A percentile compares a stretch with the other conserved stretches of the same genome.
These are phyloP conservation scores for Rutilus rutilus DNA, from an alignment of 2,113 vertebrate species.

Conservation along the genomic window DNA sequence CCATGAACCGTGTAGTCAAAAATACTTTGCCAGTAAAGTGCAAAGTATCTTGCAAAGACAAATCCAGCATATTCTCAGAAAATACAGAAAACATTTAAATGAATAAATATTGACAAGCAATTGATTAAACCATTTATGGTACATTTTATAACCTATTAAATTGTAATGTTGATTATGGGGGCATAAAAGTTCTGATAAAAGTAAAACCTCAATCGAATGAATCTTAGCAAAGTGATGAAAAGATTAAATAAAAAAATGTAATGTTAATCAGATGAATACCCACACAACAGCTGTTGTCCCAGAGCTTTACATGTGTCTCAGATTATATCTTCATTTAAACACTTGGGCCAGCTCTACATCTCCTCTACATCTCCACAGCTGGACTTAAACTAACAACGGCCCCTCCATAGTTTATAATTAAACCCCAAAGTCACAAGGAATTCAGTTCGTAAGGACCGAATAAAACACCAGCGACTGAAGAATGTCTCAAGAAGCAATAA, in stretches of 20 bases:
- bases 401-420: conserved; percentile 12
- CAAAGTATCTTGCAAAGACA: too few species aligned
- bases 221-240: not conserved
- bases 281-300: conserved; percentile 3
- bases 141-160: not conserved
- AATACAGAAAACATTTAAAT: too few species aligned
- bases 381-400: conserved; percentile 23
- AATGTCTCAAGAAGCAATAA: conserved; percentile 35
- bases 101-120: too few species aligned
- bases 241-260: not conserved
- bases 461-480: conserved; percentile 12
- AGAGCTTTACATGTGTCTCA: not conserved
- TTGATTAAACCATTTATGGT: too few species aligned
- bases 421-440: conserved; percentile 12
- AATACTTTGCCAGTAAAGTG: too few species aligned
- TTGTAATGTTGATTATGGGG: not conserved
- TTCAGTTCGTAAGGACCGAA: not conserved
- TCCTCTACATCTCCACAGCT: conserved; percentile 34
- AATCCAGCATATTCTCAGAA: too few species aligned
- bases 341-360: not conserved
- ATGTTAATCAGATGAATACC: not conserved
- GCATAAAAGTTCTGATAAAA: not conserved
- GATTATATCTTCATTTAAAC: not conserved
- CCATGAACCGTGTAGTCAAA: too few species aligned
- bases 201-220: not conserved